A percentile compares a stretch with the other conserved stretches of the same genome.
Evolutionary conservation across 1,140 invertebrate genomes (phyloP).

Genomic region (Aphelenchoides avenae): DNA sequence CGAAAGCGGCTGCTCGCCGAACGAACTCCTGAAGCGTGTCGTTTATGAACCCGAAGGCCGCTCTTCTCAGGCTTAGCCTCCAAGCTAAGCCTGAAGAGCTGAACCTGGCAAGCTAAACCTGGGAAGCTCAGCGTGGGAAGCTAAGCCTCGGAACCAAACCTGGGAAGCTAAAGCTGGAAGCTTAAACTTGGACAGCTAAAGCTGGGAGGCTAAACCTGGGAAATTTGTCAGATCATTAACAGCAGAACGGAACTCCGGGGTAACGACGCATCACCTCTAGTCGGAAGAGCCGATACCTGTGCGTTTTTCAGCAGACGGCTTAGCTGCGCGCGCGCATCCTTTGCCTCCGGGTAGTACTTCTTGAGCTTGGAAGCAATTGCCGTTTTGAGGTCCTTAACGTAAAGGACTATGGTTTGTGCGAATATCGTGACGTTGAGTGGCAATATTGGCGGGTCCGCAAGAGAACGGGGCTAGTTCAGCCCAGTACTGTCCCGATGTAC

Average conservation of each 20-base stretch:
- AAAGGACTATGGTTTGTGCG: constrained; percentile 29
- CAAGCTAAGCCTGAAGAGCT: too few relatives aligned
- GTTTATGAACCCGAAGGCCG: too few relatives aligned
- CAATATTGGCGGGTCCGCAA: constrained; percentile 60
- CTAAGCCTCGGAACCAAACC: too few relatives aligned
- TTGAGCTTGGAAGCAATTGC: constrained; percentile 1
- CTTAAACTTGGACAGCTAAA: too few relatives aligned
- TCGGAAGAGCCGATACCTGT: constrained; percentile 1
- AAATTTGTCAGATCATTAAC: too few relatives aligned
- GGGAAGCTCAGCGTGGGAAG: too few relatives aligned
- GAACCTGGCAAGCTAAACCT: too few relatives aligned
- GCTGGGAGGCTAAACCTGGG: too few relatives aligned
- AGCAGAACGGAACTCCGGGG: too few relatives aligned
- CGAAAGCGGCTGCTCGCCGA: constrained; percentile 25
- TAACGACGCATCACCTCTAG: constrained; percentile 5
- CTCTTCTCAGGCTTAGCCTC: too few relatives aligned
- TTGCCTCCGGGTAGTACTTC: constrained; percentile 2
- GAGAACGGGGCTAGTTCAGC: constrained; percentile 56
- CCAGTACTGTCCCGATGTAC: constrained; percentile 59
- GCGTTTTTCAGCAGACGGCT: constrained; percentile 22
- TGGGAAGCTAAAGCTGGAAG: too few relatives aligned
- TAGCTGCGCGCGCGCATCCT: constrained; percentile 18
- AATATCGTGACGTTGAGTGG: constrained; percentile 57
- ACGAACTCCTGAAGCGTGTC: constrained; percentile 38
- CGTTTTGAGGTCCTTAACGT: constrained; percentile 40